Evolutionary conservation across 1,140 invertebrate species (phyloP).

Genomic region (Antheraea pernyi): DNA sequence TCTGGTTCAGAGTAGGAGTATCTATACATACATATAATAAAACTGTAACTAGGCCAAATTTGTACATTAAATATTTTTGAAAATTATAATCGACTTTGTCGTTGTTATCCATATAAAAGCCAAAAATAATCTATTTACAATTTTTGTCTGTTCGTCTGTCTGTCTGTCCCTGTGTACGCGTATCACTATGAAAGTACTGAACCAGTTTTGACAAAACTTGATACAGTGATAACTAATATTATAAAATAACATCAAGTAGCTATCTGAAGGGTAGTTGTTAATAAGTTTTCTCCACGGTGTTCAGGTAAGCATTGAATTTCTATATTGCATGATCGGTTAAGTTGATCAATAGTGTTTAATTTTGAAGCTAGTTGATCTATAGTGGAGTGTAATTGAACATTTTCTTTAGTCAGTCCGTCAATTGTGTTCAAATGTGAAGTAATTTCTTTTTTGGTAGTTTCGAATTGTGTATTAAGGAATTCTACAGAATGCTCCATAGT

Average conservation of each 20-base stretch:
- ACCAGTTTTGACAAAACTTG: too few relatives aligned
- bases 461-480: conserved; percentile 14
- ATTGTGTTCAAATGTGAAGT: conserved; percentile 7
- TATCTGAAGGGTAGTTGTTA: conserved; percentile 17
- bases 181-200: too few relatives aligned
- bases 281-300: conserved; percentile 27
- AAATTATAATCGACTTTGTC: too few relatives aligned
- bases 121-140: too few relatives aligned
- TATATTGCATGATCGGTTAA: conserved; percentile 19
- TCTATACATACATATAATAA: too few relatives aligned
- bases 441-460: conserved; percentile 6
- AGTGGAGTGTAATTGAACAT: background rate
- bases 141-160: too few relatives aligned
- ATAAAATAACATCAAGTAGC: too few relatives aligned
- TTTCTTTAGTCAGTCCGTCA: conserved; percentile 12
- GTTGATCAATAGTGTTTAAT: conserved; percentile 18
- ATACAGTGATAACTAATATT: too few relatives aligned
- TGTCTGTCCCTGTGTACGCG: too few relatives aligned
- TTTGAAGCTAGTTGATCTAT: background rate
- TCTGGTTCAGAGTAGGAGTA: background rate
- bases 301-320: conserved; percentile 31
- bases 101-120: too few relatives aligned
- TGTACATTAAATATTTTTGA: too few relatives aligned
- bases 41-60: too few relatives aligned
- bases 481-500: conserved; percentile 3